A percentile compares a stretch with the other conserved stretches of the same genome.
phyloP scores from a whole-genome alignment of 2,888 invertebrate species.

The Oxytorus armatus region DNA sequence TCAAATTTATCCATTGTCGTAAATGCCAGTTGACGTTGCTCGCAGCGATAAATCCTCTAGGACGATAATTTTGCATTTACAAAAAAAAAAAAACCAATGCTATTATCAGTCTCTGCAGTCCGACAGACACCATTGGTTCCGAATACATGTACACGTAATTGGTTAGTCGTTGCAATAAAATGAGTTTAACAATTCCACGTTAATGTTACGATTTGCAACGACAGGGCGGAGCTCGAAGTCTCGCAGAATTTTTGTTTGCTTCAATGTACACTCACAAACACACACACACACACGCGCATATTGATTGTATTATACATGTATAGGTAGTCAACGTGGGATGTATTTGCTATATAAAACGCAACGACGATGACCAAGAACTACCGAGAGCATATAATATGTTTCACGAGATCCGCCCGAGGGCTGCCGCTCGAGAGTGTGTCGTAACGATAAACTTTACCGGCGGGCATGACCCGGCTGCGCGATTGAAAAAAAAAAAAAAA shows the following conservation, averaged over 20 bases:
- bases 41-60: not conserved
- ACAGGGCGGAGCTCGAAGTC: conserved; percentile 57
- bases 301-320: not conserved
- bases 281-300: not conserved
- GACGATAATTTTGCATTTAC: not conserved
- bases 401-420: conserved; percentile 62
- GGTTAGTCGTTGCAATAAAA: conserved; percentile 41
- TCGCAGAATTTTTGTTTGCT: conserved; percentile 53
- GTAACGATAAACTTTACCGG: conserved; percentile 68
- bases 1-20: no score
- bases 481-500: conserved; percentile 43
- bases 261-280: conserved; percentile 1
- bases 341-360: conserved; percentile 48
- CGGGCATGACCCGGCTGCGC: conserved; percentile 67
- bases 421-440: conserved; percentile 57
- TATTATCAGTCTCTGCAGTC: not conserved
- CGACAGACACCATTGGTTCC: not conserved
- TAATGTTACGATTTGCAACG: conserved; percentile 30
- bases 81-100: not conserved
- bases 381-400: conserved; percentile 66
- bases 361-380: conserved; percentile 55
- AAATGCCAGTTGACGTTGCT: not conserved
- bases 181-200: conserved; percentile 52
- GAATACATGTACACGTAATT: conserved; percentile 14
- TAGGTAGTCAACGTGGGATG: conserved; percentile 7